Conservation (phyloP, 2,888 invertebrate genomes). For the Drosophila mimetica region DNA sequence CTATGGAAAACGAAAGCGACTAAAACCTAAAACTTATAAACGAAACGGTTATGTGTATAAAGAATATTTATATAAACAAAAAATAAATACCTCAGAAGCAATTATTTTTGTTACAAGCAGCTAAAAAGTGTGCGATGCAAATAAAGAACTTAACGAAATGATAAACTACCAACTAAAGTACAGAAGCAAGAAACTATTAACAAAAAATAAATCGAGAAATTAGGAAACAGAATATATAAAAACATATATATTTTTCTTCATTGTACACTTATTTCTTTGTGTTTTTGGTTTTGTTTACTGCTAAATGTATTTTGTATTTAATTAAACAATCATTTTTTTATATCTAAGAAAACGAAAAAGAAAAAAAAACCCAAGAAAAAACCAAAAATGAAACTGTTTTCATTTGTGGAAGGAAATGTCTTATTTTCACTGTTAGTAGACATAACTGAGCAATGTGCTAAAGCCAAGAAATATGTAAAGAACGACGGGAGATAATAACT, state of each 20-base stretch:
- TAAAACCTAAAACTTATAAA: slow-evolving; percentile 74
- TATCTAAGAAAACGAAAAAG: slow-evolving; percentile 23
- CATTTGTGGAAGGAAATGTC: slow-evolving; percentile 59
- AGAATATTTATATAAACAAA: slow-evolving; percentile 75
- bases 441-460: slow-evolving; percentile 50
- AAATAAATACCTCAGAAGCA: slow-evolving; percentile 81
- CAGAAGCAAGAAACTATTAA: slow-evolving; percentile 55
- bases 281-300: slow-evolving; percentile 35
- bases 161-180: slow-evolving; percentile 62
- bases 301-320: slow-evolving; percentile 39
- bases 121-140: slow-evolving; percentile 51
- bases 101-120: slow-evolving; percentile 78
- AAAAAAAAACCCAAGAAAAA: slow-evolving; percentile 35
- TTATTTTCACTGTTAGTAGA: slow-evolving; percentile 57
- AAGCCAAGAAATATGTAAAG: slow-evolving; percentile 45
- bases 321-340: slow-evolving; percentile 39
- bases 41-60: slow-evolving; percentile 68
- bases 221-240: slow-evolving; percentile 42
- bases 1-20: slow-evolving; percentile 67
- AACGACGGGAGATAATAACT: slow-evolving; percentile 27
- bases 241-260: slow-evolving; percentile 33
- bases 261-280: slow-evolving; percentile 40
- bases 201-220: slow-evolving; percentile 46
- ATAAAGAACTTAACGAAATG: slow-evolving; percentile 50
- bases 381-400: slow-evolving; percentile 50